Base-by-base conservation (phyloP, 2,888 invertebrate species). In the Helicoverpa assulta region DNA sequence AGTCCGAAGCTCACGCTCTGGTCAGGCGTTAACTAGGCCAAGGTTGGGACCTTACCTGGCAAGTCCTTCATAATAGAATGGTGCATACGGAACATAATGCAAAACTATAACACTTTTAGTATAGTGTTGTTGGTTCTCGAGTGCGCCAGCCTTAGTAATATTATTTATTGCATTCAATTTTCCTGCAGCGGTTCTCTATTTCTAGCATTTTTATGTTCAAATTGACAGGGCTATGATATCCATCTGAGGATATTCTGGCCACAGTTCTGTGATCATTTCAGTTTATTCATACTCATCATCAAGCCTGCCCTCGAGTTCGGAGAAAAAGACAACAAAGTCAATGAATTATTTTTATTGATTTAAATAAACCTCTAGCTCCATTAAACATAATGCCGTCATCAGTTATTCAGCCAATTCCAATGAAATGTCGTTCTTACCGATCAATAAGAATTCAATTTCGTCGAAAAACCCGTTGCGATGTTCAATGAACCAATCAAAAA, bases 11-110 rank as follows among this genome's bases (percentile, higher is more conserved):
- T 40, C 33, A 52, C 21, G 18, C n/a, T 37, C 63, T 73, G 67
- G 70, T 64, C 58, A 60, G 50, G 71, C 50, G 53, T 54, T 51
- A 66, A 75, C 37, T 73, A 55, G 80, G 80, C 47, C 82, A 82
- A 73, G 88, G 88, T 73, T 78, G 62, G 58, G 78, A 82, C 83
- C 82, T 78, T 70, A 76, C 80, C 80, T 77, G 76, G 75, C 53
- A 51, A 58, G 79, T 84, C 84, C 83, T 85, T 84, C 80, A 64
- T 71, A 74, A 69, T 55, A 63, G 47, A 71, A 67, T 37, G 29
- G 50, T 55, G 64, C 66, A 67, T 60, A 60, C 40, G 5, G 29
- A 43, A 70, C 18, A 26, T 52, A 69, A 29, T 59, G 8, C 19
- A 61, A 6, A 19, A 14, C 18, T 16, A 43, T 8, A 18, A 58